Percentiles rank a stretch among this genome's conserved stretches.
phyloP scores from a whole-genome alignment of 1,140 invertebrate species.

The Drosophila parabipectinata region DNA sequence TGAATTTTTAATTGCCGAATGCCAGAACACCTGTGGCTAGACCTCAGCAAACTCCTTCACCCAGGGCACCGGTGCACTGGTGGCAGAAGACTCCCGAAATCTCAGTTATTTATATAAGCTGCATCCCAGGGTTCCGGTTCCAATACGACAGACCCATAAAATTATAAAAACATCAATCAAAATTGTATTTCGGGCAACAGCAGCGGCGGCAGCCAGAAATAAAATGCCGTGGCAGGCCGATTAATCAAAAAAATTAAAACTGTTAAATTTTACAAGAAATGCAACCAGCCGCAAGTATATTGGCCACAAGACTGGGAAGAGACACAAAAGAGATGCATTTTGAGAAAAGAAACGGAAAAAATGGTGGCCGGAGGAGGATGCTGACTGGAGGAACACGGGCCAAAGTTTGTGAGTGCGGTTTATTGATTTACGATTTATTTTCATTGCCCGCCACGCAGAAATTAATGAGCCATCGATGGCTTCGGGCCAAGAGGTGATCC shows the following conservation, averaged over 20 bases:
- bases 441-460: slow-evolving; percentile 67
- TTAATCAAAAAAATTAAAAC: slow-evolving; percentile 71
- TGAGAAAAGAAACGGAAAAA: slow-evolving; percentile 18
- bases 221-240: slow-evolving; percentile 51
- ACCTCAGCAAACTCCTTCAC: slow-evolving; percentile 12
- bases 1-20: slow-evolving; percentile 71
- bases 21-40: slow-evolving; percentile 69
- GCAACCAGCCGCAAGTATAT: slow-evolving; percentile 1
- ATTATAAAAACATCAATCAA: slow-evolving; percentile 82
- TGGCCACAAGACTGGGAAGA: not conserved
- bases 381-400: slow-evolving; percentile 10
- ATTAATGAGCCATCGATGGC: slow-evolving; percentile 72
- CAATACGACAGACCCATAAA: slow-evolving; percentile 29
- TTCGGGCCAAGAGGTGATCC: slow-evolving; percentile 70
- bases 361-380: slow-evolving; percentile 6
- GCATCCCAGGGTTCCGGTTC: slow-evolving; percentile 15
- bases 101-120: slow-evolving; percentile 15
- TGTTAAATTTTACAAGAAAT: slow-evolving; percentile 67
- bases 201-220: slow-evolving; percentile 35
- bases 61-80: not conserved
- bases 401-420: slow-evolving; percentile 54
- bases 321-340: slow-evolving; percentile 22
- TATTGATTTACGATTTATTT: slow-evolving; percentile 82
- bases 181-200: slow-evolving; percentile 39
- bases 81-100: slow-evolving; percentile 11